Base-by-base conservation (phyloP, 2,113 vertebrate species). In the Megalops atlanticus region DNA sequence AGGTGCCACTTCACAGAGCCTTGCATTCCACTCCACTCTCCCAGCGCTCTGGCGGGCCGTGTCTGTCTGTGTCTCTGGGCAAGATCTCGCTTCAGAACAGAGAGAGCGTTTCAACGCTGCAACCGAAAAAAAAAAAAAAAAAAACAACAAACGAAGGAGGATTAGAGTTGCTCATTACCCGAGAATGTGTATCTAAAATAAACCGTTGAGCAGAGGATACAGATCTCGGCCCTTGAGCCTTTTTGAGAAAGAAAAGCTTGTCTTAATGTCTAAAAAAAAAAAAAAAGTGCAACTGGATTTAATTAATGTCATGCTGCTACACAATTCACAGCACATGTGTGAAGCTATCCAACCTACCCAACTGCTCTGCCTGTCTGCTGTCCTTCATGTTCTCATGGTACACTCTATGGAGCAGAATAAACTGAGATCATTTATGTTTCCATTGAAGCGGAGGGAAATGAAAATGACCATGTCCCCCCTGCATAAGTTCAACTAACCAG, bases 11-110 rank as follows among this genome's bases (percentile, higher is more conserved):
- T 89, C 74, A 80, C 81, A 75, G 70, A 85, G 80, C 41, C 78
- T 38, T 79, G 40, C 80, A 84, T 85, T 90, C 87, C 88, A 79
- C 80, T 41, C 73, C 87, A 88, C 88, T 90, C 87, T 86, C 86
- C 11, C 18, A 38, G 24, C 69, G 7, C 69, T 71, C 12, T 36
- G 5, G 5, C 8, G 45, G 8, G n/a, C n/a, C n/a, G n/a, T n/a
- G n/a, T n/a, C n/a, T n/a, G n/a, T n/a, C n/a, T n/a, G n/a, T n/a
- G n/a, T n/a, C n/a, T n/a, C 43, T 45, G 43, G 43, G 43, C 43
- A 45, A 45, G 43, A 45, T 45, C 43, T 45, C 43, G 14, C 43
- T 45, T 45, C 52, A 58, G 5, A 58, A 0, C 52, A n/a, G n/a
- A n/a, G n/a, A n/a, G n/a, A n/a, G n/a, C n/a, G n/a, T n/a, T n/a